Percentiles rank a stretch among this genome's conserved stretches.
Evolutionary conservation across 2,797 vertebrate genomes (phyloP).

Genomic region (Falco concolor): DNA sequence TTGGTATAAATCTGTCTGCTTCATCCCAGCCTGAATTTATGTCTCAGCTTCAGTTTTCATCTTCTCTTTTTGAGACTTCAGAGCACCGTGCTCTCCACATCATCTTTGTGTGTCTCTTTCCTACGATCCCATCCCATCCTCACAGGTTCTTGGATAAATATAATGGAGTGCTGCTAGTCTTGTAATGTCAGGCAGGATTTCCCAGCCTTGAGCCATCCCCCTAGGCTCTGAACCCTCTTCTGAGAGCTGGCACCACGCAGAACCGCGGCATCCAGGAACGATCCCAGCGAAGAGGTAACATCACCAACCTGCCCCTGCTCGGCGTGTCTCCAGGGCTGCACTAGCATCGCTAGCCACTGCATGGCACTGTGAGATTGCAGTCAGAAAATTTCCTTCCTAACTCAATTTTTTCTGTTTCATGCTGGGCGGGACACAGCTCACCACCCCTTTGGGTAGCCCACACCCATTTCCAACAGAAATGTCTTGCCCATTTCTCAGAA

Average conservation of each 20-base stretch:
- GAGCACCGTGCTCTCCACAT: background rate
- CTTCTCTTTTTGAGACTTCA: background rate
- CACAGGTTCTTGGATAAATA: background rate
- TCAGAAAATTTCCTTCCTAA: background rate
- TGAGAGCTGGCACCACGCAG: background rate
- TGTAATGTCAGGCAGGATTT: background rate
- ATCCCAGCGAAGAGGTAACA: background rate
- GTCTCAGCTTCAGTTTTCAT: background rate
- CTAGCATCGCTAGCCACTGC: background rate
- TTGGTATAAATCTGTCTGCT: background rate
- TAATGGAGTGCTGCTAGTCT: background rate
- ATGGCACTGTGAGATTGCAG: slow-evolving; percentile 7
- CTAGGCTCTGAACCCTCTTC: background rate
- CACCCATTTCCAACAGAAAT: background rate
- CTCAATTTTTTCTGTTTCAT: background rate
- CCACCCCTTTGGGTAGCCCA: background rate
- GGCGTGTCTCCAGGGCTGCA: background rate
- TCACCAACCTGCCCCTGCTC: background rate
- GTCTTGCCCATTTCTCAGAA: background rate
- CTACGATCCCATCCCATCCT: background rate
- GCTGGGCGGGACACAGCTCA: background rate
- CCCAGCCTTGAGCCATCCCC: background rate
- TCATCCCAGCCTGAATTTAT: background rate
- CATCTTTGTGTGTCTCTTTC: background rate
- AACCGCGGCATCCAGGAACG: background rate